A percentile compares a stretch with the other conserved stretches of the same genome.
Conservation (phyloP, 30 jellyfish, hydroid and myxozoan genomes). For the Aurelia sp. region DNA sequence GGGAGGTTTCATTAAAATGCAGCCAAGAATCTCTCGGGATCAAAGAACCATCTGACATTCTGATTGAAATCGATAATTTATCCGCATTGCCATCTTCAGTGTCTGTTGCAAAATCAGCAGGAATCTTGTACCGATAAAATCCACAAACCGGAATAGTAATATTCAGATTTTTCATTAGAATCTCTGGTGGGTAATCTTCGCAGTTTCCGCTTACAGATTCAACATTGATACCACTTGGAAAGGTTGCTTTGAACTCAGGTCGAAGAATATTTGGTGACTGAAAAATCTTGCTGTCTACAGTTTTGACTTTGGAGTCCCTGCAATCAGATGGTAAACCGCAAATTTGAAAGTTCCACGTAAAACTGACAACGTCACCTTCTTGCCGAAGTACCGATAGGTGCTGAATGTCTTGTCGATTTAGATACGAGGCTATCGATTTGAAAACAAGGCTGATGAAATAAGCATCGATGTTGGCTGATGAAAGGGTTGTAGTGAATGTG, state of each 20-base stretch:
- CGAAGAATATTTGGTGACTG: slow-evolving; percentile 8
- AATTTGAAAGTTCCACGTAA: slow-evolving; percentile 10
- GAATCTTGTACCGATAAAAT: slow-evolving; percentile 57
- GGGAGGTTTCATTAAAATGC: slow-evolving; percentile 43
- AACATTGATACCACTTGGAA: slow-evolving; percentile 25
- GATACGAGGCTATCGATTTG: background rate
- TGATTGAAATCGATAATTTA: slow-evolving; percentile 17
- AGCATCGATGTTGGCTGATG: slow-evolving; percentile 22
- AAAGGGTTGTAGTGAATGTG: background rate
- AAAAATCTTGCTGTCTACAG: slow-evolving; percentile 33
- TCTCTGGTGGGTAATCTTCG: slow-evolving; percentile 48
- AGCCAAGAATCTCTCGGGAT: slow-evolving; percentile 92
- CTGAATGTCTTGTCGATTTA: slow-evolving; percentile 45
- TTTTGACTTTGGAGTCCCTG: slow-evolving; percentile 10
- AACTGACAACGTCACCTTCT: background rate
- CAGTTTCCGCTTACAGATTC: slow-evolving; percentile 27
- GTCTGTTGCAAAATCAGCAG: slow-evolving; percentile 57
- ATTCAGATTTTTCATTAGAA: slow-evolving; percentile 17
- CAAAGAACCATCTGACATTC: slow-evolving; percentile 43
- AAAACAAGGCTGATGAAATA: slow-evolving; percentile 29
- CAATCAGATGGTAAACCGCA: slow-evolving; percentile 39
- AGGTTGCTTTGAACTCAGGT: slow-evolving; percentile 21
- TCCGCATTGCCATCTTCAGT: slow-evolving; percentile 51
- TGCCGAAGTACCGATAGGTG: slow-evolving; percentile 21
- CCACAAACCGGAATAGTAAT: slow-evolving; percentile 86